These are phyloP conservation scores for Pitangus sulphuratus DNA, from an alignment of 2,797 vertebrate genomes.

Conservation along the genomic window DNA sequence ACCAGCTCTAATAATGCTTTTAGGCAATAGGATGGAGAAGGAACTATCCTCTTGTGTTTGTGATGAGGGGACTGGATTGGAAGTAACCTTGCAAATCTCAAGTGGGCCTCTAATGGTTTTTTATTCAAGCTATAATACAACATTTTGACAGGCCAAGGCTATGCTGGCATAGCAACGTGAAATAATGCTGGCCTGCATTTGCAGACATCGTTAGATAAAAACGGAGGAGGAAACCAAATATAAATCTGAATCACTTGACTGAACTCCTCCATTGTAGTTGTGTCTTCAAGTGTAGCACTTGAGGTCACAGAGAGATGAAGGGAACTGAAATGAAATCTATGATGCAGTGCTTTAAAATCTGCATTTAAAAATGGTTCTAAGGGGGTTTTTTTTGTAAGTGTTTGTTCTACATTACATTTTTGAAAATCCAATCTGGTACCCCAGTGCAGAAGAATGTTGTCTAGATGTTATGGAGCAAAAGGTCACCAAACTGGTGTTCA, in stretches of 20 bases:
- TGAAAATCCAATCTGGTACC: conserved; percentile 48
- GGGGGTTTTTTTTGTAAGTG: not conserved
- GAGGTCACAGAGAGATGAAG: conserved; percentile 51
- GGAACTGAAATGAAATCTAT: conserved; percentile 46
- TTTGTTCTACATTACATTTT: not conserved
- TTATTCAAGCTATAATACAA: conserved; percentile 82
- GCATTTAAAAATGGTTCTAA: conserved; percentile 47
- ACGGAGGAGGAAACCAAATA: conserved; percentile 76
- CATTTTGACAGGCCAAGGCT: conserved; percentile 79
- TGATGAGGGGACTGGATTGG: conserved; percentile 68
- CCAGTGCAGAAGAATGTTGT: conserved; percentile 27
- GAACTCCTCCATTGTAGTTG: conserved; percentile 69
- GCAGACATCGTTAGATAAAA: conserved; percentile 74
- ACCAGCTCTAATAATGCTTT: conserved; percentile 57
- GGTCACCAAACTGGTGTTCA: not conserved
- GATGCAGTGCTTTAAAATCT: conserved; percentile 35
- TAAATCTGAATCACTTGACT: conserved; percentile 75
- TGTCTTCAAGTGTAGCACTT: conserved; percentile 55
- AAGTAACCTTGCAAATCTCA: conserved; percentile 77
- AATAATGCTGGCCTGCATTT: conserved; percentile 71
- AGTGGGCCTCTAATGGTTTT: conserved; percentile 72
- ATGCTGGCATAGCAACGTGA: conserved; percentile 75
- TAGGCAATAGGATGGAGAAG: conserved; percentile 70
- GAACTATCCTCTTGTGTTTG: conserved; percentile 65
- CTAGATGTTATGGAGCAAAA: conserved; percentile 30